Evolutionary conservation across 2,888 invertebrate species (phyloP), one percentile per base, ranked within the genome.

Genomic region (Masnerella sp.): DNA sequence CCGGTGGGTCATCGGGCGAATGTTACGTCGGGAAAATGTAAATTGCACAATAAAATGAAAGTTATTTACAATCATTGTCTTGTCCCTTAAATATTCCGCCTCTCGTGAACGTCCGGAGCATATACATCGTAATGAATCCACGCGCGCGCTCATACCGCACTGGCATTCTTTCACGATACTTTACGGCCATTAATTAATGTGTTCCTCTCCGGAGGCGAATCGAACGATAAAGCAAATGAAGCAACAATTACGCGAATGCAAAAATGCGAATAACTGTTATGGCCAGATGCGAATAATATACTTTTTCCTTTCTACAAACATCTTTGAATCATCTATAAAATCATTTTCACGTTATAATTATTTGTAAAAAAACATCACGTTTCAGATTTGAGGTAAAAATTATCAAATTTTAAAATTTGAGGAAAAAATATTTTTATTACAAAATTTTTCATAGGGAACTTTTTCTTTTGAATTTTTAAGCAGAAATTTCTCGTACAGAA

Each of bases 1-100:
- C 65, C 28, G 54, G 69, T 67, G 58, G 74, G 74, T 74, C 38
- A 38, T 45, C 52, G 32, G 28, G 51, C 34, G 36, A 67, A 65
- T 59, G 64, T 71, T 77, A 77, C 77, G 77, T 74, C 64, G 68
- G 78, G 74, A 79, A 79, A 80, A 80, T 80, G 77, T 79, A 79
- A 80, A 80, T 80, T 77, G 78, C 76, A 76, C 74, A 78, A 78
- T 79, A 77, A 78, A 79, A 79, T 79, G 78, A 77, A 79, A 78
- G 78, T 80, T 78, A 80, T 80, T 80, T 79, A 79, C 78, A 79
- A 78, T 81, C 79, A 78, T 79, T 79, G 78, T 78, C 76, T 74
- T 75, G 77, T 79, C 77, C 74, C 75, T 73, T 72, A 75, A 75
- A 75, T 73, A 75, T 70, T 73, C 75, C 62, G 61, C 64, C 73